phyloP scores from a whole-genome alignment of 2,113 vertebrate species.

The Leptocoma aspasia region DNA sequence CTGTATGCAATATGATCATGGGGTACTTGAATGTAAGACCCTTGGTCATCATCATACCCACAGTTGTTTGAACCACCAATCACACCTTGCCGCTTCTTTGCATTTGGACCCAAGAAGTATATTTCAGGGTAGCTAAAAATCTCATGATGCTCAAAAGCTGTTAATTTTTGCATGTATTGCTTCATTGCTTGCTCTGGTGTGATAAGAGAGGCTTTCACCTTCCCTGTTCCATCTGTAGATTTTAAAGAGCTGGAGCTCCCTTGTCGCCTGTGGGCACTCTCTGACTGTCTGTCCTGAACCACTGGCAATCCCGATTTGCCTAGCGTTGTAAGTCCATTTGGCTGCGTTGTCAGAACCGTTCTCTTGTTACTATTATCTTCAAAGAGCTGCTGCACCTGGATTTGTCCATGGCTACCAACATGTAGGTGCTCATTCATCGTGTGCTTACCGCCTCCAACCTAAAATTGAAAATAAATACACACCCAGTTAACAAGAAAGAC shows the following conservation, averaged over 20 bases:
- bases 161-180: slow-evolving; percentile 95
- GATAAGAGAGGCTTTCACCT: slow-evolving; percentile 79
- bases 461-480: slow-evolving; percentile 66
- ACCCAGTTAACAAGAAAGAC: slow-evolving; percentile 39
- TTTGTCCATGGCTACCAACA: slow-evolving; percentile 81
- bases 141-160: slow-evolving; percentile 93
- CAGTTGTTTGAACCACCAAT: slow-evolving; percentile 91
- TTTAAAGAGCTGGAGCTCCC: slow-evolving; percentile 88
- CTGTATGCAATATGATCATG: slow-evolving; percentile 95
- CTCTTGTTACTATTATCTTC: slow-evolving; percentile 95
- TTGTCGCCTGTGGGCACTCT: slow-evolving; percentile 82
- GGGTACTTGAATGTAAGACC: slow-evolving; percentile 94
- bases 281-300: slow-evolving; percentile 81
- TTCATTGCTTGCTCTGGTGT: slow-evolving; percentile 94
- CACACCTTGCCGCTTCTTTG: slow-evolving; percentile 93
- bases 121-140: slow-evolving; percentile 92
- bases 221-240: slow-evolving; percentile 78
- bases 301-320: slow-evolving; percentile 79
- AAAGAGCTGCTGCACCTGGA: slow-evolving; percentile 89
- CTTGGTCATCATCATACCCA: slow-evolving; percentile 96
- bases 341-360: slow-evolving; percentile 88
- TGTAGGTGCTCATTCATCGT: slow-evolving; percentile 86
- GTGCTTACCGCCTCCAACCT: slow-evolving; percentile 85
- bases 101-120: slow-evolving; percentile 90
- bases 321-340: slow-evolving; percentile 86